Percentiles rank a stretch among this genome's conserved stretches.
phyloP scores from a whole-genome alignment of 2,888 invertebrate species.

The Tanytarsus gracilentus region DNA sequence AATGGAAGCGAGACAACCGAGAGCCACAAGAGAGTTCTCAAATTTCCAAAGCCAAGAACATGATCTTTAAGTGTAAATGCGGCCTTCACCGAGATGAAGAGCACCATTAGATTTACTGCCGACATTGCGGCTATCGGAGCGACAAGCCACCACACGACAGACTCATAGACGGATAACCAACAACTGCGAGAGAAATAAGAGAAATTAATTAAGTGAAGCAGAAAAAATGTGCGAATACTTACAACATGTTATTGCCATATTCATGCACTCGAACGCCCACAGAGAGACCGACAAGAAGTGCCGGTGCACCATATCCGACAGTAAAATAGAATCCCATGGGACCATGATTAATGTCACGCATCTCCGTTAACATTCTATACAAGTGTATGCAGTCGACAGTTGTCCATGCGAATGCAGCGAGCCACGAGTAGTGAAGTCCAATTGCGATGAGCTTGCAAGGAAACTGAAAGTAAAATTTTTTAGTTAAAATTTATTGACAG shows the following conservation, averaged over 20 bases:
- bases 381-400: conserved; percentile 87
- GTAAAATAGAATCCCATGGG: conserved; percentile 87
- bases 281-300: conserved; percentile 80
- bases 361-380: conserved; percentile 87
- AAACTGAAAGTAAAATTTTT: conserved; percentile 46
- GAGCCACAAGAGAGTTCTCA: conserved; percentile 76
- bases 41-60: conserved; percentile 75
- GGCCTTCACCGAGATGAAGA: conserved; percentile 78
- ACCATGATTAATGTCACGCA: conserved; percentile 92
- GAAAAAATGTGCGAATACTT: conserved; percentile 44
- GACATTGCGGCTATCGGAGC: conserved; percentile 79
- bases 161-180: conserved; percentile 89
- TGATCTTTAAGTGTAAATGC: conserved; percentile 87
- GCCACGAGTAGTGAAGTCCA: conserved; percentile 86
- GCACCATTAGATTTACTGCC: conserved; percentile 64
- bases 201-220: conserved; percentile 13
- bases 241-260: conserved; percentile 91
- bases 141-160: conserved; percentile 91
- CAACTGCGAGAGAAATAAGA: conserved; percentile 54
- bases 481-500: neutral
- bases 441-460: conserved; percentile 85
- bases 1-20: conserved; percentile 80
- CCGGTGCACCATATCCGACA: conserved; percentile 86
- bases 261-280: conserved; percentile 89
- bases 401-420: conserved; percentile 84